Evolutionary conservation across 2,888 invertebrate genomes (phyloP).

Genomic region (Folsomia manolachei): DNA sequence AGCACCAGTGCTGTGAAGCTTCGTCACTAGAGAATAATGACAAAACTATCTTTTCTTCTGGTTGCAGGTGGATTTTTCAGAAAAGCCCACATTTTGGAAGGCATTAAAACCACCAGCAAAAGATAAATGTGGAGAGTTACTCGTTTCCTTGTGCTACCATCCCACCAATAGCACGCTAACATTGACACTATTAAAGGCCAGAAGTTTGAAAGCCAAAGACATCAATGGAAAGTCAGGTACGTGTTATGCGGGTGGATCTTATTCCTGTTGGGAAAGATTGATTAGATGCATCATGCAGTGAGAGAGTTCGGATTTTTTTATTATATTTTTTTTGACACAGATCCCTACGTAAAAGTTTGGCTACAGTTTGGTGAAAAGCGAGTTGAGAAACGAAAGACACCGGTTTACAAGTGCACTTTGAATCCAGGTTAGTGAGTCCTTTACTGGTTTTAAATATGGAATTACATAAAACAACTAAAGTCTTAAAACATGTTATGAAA

Average conservation of each 20-base stretch:
- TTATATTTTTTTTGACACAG: constrained; percentile 58
- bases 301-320: neutral
- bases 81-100: constrained; percentile 93
- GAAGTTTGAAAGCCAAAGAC: constrained; percentile 92
- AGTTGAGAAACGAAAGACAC: constrained; percentile 93
- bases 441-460: neutral
- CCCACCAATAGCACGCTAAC: constrained; percentile 92
- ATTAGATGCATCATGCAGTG: too few relatives aligned
- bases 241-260: too few relatives aligned
- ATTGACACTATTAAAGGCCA: constrained; percentile 83
- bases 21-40: too few relatives aligned
- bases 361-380: constrained; percentile 90
- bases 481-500: too few relatives aligned
- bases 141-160: constrained; percentile 91
- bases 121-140: constrained; percentile 86
- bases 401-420: constrained; percentile 87
- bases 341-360: constrained; percentile 98
- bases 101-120: constrained; percentile 87
- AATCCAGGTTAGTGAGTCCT: constrained; percentile 64
- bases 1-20: neutral
- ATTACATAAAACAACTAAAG: neutral
- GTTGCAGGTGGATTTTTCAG: constrained; percentile 83
- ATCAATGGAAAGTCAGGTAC: constrained; percentile 91
- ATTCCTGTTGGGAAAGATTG: neutral
- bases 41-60: too few relatives aligned